Base-by-base conservation (phyloP, 2,888 invertebrate genomes). In the Coenonympha glycerion region DNA sequence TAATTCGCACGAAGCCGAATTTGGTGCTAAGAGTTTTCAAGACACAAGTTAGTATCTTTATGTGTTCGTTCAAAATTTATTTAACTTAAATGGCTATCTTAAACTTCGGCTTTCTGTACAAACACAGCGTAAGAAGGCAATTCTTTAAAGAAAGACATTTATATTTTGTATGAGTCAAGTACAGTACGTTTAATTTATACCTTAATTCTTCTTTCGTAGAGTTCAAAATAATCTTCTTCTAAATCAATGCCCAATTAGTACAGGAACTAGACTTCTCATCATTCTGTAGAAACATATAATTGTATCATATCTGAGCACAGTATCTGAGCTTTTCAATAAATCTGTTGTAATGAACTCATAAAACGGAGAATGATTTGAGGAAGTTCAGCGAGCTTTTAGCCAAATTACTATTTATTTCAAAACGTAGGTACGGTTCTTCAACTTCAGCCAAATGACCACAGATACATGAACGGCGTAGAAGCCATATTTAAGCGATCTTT, bases 181-280 rank as follows among this genome's bases (percentile, higher is more conserved):
- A n/a, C n/a, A 6, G 22, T 9, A 22, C 3, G 8, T 3, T 22
- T 11, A 11, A n/a, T 39, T 39, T 24, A 3, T 13, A 24, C 22
- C 13, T 13, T 24, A 22, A 22, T 24, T 9, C 2, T 15, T 4
- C 1, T 8, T 1, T 3, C 4, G 22, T 37, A 21, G 37, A 37
- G 37, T 21, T 6, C 11, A 21, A 6, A 21, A 37, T 22, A 19
- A 36, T 1, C 1, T 19, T 11, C 1, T 2, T 22, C n/a, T n/a
- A n/a, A n/a, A n/a, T n/a, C n/a, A n/a, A 64, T 62, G 68, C 66
- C 71, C 79, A 79, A 79, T 78, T 79, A 79, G 78, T 26, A 6
- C 26, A 66, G 71, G 72, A 68, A 69, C 69, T 65, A 67, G 66
- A 58, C 61, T 66, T 69, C 65, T 42, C 46, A 42, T 21, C 31